Evolutionary conservation across 2,888 invertebrate species (phyloP).

Genomic region (Amblyteles armatorius): DNA sequence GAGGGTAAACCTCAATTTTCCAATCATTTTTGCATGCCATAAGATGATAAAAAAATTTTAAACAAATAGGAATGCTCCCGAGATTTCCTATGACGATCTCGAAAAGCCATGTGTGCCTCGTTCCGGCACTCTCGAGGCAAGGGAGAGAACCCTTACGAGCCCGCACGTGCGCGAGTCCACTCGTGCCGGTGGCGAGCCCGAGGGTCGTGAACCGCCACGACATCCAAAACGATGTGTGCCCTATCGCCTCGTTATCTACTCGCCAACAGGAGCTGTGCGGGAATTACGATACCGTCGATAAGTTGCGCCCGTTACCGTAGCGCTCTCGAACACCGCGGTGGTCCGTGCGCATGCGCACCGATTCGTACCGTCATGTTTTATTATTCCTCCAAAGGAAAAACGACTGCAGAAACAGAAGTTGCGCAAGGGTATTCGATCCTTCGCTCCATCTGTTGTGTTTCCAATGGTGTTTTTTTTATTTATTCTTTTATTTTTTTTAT

Average conservation of each 20-base stretch:
- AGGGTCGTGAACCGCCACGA: conserved; percentile 70
- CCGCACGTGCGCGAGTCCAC: conserved; percentile 68
- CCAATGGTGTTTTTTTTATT: background rate
- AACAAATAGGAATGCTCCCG: conserved; percentile 30
- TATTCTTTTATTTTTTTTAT: background rate
- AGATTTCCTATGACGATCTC: conserved; percentile 63
- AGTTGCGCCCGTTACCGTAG: conserved; percentile 21
- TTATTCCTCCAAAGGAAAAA: background rate
- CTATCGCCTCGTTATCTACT: conserved; percentile 81
- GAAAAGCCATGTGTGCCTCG: conserved; percentile 81
- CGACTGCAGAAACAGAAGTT: background rate
- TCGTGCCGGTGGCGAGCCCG: conserved; percentile 51
- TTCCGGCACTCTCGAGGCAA: conserved; percentile 74
- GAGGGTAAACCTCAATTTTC: too few species aligned
- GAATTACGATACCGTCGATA: conserved; percentile 58
- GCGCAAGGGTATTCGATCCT: background rate
- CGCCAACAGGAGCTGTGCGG: conserved; percentile 55
- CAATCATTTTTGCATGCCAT: too few species aligned
- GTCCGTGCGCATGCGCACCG: background rate
- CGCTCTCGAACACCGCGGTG: background rate
- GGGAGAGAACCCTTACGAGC: conserved; percentile 46
- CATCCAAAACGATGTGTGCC: conserved; percentile 82
- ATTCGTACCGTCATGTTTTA: conserved; percentile 11
- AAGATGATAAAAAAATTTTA: background rate
- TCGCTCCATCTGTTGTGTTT: conserved; percentile 2